Evolutionary conservation across 2,797 vertebrate species (phyloP), one percentile per base, ranked within the genome.

Genomic region (Cottoperca gobio): DNA sequence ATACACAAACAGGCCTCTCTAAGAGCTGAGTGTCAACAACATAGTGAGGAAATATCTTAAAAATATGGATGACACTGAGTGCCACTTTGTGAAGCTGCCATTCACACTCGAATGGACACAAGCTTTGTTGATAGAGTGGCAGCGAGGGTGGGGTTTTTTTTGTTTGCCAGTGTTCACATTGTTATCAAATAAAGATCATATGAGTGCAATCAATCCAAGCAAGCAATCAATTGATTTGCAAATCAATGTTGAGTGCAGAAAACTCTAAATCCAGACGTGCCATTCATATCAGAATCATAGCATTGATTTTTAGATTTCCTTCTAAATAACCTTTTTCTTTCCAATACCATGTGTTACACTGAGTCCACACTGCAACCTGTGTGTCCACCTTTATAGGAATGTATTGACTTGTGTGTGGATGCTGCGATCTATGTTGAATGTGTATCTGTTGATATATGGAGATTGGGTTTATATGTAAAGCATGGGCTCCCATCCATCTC

Each of bases 391-490:
- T 50, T 33, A 58, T 33, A 33, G 33, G 8, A 33, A 33, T 33
- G 1, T 59, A 62, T 67, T 72, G 39, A 73, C 62, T 37, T 53
- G 7, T 70, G 42, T 40, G 43, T 10, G 0, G 5, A 10, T 37
- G 43, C 8, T 57, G 8, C 2, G 0, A 63, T 81, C 48, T 50
- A n/a, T 81, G 67, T 64, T 52, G 17, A 65, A 53, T 64, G 33
- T 12, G 11, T 14, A 16, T 43, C 3, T 59, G 5, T 61, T 42
- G 28, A 31, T 45, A 50, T 49, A 54, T 45, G 57, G 21, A 45
- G 1, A 19, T n/a, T n/a, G n/a, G n/a, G n/a, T n/a, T n/a, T 55
- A 26, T 73, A 63, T 80, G 75, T 82, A 59, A 74, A 78, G 66
- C 8, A 12, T 2, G 3, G 37, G 16, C 58, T 66, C 31, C 39